phyloP scores from a whole-genome alignment of 2,113 vertebrate genomes.

The Chloroceryle aenea region DNA sequence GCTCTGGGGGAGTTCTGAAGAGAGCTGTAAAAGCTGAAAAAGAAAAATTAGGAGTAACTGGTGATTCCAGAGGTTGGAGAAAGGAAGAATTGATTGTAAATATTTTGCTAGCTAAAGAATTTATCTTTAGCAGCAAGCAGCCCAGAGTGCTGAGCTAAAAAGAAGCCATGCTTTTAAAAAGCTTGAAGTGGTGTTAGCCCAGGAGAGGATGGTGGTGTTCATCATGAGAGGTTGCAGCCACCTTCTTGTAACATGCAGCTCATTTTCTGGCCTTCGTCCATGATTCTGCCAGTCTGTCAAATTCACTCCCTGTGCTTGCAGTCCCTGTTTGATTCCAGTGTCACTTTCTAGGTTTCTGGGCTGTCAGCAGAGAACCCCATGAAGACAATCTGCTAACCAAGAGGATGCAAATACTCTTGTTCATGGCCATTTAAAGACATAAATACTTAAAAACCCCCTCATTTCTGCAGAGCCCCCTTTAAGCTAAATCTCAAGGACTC shows the following conservation, averaged over 20 bases:
- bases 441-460: neutral
- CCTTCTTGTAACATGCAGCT: neutral
- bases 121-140: neutral
- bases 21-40: neutral
- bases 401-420: neutral
- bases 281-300: neutral
- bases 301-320: neutral
- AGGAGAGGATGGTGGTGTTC: neutral
- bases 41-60: neutral
- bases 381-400: neutral
- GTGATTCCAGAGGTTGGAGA: neutral
- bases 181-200: neutral
- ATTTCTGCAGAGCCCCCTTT: neutral
- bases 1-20: neutral
- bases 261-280: neutral
- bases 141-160: neutral
- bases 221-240: neutral
- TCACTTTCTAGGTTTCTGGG: neutral
- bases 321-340: neutral
- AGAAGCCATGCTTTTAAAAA: neutral
- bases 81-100: neutral
- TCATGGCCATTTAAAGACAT: neutral
- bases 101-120: neutral
- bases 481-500: neutral
- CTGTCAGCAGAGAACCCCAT: neutral